Conservation (phyloP, 30 jellyfish, hydroid and myxozoan genomes). For the Rhopilema esculentum region DNA sequence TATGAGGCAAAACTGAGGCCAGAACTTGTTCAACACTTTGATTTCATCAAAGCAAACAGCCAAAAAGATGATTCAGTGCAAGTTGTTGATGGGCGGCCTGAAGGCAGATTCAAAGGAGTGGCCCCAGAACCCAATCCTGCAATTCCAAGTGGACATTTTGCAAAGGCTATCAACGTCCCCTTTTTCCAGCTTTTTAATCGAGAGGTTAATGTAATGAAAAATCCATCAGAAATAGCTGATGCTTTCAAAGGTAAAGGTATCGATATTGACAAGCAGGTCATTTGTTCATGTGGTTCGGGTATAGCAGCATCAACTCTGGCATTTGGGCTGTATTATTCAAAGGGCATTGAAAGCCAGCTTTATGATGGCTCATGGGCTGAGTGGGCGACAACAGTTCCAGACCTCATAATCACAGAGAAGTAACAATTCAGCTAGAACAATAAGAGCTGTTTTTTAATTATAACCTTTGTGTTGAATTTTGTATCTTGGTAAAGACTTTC, state of each 20-base stretch:
- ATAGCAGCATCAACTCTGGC: slow-evolving; percentile 60
- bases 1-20: slow-evolving; percentile 61
- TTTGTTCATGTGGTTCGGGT: slow-evolving; percentile 75
- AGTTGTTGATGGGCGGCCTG: slow-evolving; percentile 76
- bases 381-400: slow-evolving; percentile 76
- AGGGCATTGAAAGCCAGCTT: slow-evolving; percentile 49
- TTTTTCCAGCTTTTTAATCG: slow-evolving; percentile 40
- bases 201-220: slow-evolving; percentile 54
- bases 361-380: slow-evolving; percentile 81
- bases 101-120: slow-evolving; percentile 72
- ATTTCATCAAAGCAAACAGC: slow-evolving; percentile 69
- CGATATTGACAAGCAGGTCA: slow-evolving; percentile 63
- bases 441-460: too few relatives aligned
- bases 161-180: slow-evolving; percentile 61
- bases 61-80: slow-evolving; percentile 45
- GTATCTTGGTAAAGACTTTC: neutral
- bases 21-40: slow-evolving; percentile 66
- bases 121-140: slow-evolving; percentile 84
- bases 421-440: neutral
- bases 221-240: slow-evolving; percentile 40
- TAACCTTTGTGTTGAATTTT: neutral
- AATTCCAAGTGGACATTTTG: slow-evolving; percentile 80
- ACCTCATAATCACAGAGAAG: slow-evolving; percentile 53
- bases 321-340: slow-evolving; percentile 31
- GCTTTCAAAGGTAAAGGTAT: slow-evolving; percentile 53